phyloP scores from a whole-genome alignment of 2,113 vertebrate species.

The Phoxinus phoxinus region DNA sequence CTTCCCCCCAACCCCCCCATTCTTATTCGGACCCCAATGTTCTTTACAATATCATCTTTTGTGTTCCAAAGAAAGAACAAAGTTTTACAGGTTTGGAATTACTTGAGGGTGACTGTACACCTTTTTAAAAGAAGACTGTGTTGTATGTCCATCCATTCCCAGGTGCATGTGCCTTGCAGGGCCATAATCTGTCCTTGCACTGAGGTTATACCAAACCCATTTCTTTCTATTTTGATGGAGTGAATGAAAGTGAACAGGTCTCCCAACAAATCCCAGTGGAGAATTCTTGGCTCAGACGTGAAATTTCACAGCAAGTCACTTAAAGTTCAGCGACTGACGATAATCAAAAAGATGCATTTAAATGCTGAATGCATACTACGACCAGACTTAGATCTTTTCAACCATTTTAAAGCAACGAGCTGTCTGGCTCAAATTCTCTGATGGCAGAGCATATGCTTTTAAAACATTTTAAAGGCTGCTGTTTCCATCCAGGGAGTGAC shows the following conservation, averaged over 20 bases:
- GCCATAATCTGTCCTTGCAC: not conserved
- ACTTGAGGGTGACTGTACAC: not conserved
- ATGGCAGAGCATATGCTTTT: not conserved
- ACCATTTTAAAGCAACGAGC: not conserved
- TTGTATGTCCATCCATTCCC: not conserved
- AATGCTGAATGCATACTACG: not conserved
- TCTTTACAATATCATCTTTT: not conserved
- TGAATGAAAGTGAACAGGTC: not conserved
- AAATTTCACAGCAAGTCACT: constrained; percentile 29
- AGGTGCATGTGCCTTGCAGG: constrained; percentile 4
- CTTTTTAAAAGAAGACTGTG: not conserved
- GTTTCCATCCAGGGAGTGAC: not conserved
- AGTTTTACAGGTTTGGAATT: not conserved
- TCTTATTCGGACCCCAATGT: not conserved
- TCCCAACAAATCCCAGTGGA: constrained; percentile 16
- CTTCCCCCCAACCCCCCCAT: too few species aligned
- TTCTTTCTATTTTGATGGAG: constrained; percentile 2
- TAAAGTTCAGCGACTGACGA: constrained; percentile 28
- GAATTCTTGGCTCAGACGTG: not conserved
- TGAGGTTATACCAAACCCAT: constrained; percentile 11
- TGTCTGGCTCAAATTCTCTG: constrained; percentile 4
- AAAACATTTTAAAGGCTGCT: constrained; percentile 7
- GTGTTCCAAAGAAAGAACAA: not conserved
- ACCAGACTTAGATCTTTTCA: not conserved
- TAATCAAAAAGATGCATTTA: constrained; percentile 19